Evolutionary conservation across 2,797 vertebrate species (phyloP), one percentile per base, ranked within the genome.

Genomic region (Gymnocypris eckloni): DNA sequence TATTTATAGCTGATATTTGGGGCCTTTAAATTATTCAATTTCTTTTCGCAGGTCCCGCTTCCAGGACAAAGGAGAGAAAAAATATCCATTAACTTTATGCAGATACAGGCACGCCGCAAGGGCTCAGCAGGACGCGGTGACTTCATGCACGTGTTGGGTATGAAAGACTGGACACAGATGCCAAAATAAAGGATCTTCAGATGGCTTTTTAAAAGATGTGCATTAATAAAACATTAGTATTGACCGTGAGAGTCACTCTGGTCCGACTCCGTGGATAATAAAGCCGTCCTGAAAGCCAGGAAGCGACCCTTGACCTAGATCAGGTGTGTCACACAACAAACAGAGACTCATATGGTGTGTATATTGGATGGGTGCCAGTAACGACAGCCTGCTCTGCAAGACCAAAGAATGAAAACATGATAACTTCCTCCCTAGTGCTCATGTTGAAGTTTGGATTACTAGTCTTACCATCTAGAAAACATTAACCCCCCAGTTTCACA

Each of bases 151-250:
- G 82, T 82, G 79, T 72, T 66, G 70, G 86, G 86, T 11, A 25
- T 52, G n/a, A 81, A 56, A 61, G 86, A 88, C 91, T 91, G 91
- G 92, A 92, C 93, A 91, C 95, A 95, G 95, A 94, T 95, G 95
- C 93, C 89, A 91, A 88, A 93, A 95, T 94, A 93, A 95, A 95
- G 93, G 92, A 72, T 89, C 72, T 91, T 93, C 92, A 91, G 89
- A 92, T 93, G 92, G 93, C 92, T 92, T 93, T 95, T 91, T 89
- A 91, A 92, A 86, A 45, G 52, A 25, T 2, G 90, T 81, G 87
- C 94, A 96, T 96, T 95, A 96, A 96, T 96, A 96, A 96, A 96
- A 95, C 95, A 96, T 96, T 94, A 95, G 94, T 91, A 93, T 92
- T 91, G 95, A 94, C 91, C 92, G 89, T 92, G 89, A 89, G 90